Conservation (phyloP, 2,113 vertebrate genomes). For the Zootoca vivipara region DNA sequence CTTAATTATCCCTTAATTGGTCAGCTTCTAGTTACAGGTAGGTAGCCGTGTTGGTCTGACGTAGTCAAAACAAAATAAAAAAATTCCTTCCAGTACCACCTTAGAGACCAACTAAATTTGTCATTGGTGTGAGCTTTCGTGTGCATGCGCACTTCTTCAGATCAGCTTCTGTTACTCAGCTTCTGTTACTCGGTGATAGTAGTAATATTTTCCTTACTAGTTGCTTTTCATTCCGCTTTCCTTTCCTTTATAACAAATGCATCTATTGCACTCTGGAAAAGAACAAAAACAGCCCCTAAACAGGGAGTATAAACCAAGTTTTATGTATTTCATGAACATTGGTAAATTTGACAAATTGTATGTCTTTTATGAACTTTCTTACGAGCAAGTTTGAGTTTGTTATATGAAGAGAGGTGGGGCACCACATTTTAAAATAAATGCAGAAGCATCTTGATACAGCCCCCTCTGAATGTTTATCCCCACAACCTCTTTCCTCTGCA, state of each 20-base stretch:
- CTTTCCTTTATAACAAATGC: background rate
- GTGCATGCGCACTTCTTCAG: too few relatives aligned
- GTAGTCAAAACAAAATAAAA: too few relatives aligned
- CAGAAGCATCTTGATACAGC: conserved; percentile 59
- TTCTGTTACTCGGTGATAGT: background rate
- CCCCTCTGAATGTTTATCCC: conserved; percentile 28
- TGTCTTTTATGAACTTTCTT: background rate
- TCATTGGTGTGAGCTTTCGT: too few relatives aligned
- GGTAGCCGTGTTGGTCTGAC: too few relatives aligned
- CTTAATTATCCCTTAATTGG: background rate
- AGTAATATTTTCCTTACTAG: background rate
- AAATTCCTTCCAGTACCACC: too few relatives aligned
- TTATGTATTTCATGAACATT: too few relatives aligned
- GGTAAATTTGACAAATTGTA: background rate
- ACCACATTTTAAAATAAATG: conserved; percentile 69
- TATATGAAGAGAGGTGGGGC: background rate
- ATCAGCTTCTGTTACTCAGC: too few relatives aligned
- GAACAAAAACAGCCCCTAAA: background rate
- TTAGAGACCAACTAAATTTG: too few relatives aligned
- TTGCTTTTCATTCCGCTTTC: background rate
- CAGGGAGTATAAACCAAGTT: background rate
- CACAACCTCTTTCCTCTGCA: background rate
- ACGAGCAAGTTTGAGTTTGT: background rate
- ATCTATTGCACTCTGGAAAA: background rate
- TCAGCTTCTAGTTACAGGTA: too few relatives aligned